phyloP scores from a whole-genome alignment of 2,797 vertebrate species.

The Mormyrops boulengeri region DNA sequence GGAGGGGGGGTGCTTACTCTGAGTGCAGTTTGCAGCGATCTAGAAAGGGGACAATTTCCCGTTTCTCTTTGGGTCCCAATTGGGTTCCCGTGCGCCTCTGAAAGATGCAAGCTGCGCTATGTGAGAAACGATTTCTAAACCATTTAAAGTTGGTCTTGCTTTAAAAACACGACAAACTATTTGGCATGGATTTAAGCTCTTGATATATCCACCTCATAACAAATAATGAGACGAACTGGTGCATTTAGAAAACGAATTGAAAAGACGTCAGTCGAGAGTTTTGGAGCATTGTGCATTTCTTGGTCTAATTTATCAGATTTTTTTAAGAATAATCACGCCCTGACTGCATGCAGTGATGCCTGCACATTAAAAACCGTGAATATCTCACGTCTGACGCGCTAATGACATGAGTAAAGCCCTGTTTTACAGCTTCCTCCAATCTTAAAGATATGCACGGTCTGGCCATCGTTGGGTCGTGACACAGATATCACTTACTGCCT shows the following conservation, averaged over 20 bases:
- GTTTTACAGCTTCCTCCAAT: neutral
- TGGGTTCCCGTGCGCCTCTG: neutral
- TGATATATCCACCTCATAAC: neutral
- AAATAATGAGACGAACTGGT: neutral
- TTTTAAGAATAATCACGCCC: neutral
- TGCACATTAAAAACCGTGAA: neutral
- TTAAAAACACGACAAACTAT: neutral
- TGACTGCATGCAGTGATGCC: neutral
- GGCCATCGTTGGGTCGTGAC: neutral
- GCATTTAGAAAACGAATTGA: neutral
- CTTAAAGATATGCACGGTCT: neutral
- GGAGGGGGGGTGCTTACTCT: neutral
- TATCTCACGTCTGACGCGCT: neutral
- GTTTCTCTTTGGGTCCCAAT: neutral
- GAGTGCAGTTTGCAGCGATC: neutral
- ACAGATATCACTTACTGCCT: neutral
- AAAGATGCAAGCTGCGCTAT: neutral
- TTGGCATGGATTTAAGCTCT: neutral
- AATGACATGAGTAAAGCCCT: neutral
- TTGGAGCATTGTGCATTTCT: neutral
- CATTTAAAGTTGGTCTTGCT: neutral
- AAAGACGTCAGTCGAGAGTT: neutral
- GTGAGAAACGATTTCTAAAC: neutral
- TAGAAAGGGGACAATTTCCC: neutral
- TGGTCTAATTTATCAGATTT: neutral